Conservation (phyloP, 2,797 vertebrate species). For the Gallirallus australis region DNA sequence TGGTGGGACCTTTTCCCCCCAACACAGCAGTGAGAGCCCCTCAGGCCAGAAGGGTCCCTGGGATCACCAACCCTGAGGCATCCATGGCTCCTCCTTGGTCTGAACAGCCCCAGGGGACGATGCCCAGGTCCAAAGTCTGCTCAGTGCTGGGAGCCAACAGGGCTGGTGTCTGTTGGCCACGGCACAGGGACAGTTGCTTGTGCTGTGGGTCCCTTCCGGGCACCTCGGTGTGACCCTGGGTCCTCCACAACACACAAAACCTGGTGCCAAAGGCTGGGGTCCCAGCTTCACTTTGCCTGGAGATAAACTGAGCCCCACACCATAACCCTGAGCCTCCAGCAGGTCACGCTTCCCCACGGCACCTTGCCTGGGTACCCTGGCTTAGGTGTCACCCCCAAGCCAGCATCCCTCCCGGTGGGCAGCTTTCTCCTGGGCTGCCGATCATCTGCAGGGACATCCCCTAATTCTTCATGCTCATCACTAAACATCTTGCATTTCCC, state of each 20-base stretch:
- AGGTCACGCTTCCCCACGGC: fast-evolving
- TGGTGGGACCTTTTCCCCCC: neutral
- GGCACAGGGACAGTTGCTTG: neutral
- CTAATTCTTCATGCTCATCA: neutral
- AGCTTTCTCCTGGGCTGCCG: neutral
- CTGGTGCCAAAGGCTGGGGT: fast-evolving
- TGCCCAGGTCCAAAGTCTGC: neutral
- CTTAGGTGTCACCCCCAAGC: neutral
- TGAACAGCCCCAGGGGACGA: neutral
- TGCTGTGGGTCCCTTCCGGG: neutral
- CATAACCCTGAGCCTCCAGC: neutral
- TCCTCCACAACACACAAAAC: fast-evolving
- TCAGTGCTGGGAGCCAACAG: neutral
- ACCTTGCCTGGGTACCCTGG: fast-evolving
- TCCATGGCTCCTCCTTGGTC: neutral
- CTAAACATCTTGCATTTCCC: neutral
- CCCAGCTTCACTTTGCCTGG: neutral
- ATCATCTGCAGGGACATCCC: neutral
- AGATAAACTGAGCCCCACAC: fast-evolving
- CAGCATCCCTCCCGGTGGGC: neutral
- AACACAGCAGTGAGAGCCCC: neutral
- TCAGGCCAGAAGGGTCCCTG: fast-evolving
- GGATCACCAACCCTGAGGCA: no score
- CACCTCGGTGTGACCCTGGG: no score
- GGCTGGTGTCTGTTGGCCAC: fast-evolving